Base-by-base conservation (phyloP, 2,888 invertebrate species). In the Sarcophaga caerulescens region DNA sequence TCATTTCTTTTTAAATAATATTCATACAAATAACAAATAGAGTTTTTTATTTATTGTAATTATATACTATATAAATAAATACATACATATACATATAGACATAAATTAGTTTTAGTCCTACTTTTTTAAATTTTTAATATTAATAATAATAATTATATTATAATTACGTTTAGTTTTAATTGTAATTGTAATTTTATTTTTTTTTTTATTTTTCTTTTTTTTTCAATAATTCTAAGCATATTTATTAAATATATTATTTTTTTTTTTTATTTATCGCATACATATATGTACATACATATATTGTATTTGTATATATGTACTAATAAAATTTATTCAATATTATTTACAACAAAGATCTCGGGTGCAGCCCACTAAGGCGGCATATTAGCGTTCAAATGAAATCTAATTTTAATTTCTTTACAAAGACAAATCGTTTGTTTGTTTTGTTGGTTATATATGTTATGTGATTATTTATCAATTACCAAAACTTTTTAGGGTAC, bases 31-130 rank as follows among this genome's bases (percentile, higher is more conserved):
- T 71, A 81, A 81, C 68, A 69, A 85, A 70, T 74, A 78, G 19
- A 52, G 19, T 23, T 62, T 75, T 47, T 81, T 82, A 81, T 60
- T 25, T 57, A 75, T 62, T 17, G 52, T 81, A 82, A 81, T 70
- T 81, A 81, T 57, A 85, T 81, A 47, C 62, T 76, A 85, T 59
- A 85, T 70, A 82, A 85, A 85, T 82, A 81, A 69, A 85, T 83
- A 85, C 84, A 86, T 82, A 66, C 52, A 79, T 66, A 79, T 77
- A 85, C 82, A 85, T 77, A 80, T 69, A 81, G 81, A 86, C 77
- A 86, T 86, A 84, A 83, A 84, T 78, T 84, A 86, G 81, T 84
- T n/a, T n/a, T 84, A 84, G 71, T 84, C 62, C 86, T 86, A 86
- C 78, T 68, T 69, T 62, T 74, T 65, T 23, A 52, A 52, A 4